Evolutionary conservation across 1,140 invertebrate species (phyloP), one percentile per base, ranked within the genome.

Genomic region (Pseudomyrmex pallidus): DNA sequence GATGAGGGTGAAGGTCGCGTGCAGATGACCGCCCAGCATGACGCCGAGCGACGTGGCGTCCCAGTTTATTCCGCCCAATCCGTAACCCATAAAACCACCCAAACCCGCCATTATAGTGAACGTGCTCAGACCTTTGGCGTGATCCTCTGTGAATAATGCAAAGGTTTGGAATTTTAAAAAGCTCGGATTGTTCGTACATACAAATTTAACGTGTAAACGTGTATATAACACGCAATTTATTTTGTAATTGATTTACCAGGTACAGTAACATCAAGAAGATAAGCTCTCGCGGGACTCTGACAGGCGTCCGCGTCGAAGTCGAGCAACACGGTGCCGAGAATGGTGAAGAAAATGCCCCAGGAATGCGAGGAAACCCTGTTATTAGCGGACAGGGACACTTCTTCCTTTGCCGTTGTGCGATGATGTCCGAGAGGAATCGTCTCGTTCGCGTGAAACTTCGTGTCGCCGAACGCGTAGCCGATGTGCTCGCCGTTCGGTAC

Each of bases 251-350:
- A 35, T 90, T 93, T 91, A 97, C 97, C 97, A 94, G 98, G 97
- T 85, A 98, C 93, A 57, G 97, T 98, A 15, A 99, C 97, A 91
- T 99, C 99, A 10, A 99, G 95, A 0, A 99, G 95, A 95, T 98
- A 99, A 54, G 98, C 98, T 86, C 98, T 95, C 0, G 98, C 96
- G 0, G 99, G 98, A 91, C 98, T 98, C 93, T 99, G 98, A 89
- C 98, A 99, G 48, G 98, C 98, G 92, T 99, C 98, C 1, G 98
- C 98, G 92, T 99, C 98, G 93, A 99, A 99, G 93, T 99, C 99
- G 44, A 99, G 94, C 10, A 99, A 94, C 46, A 99, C 98, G 0
- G 98, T 99, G 12, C 99, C 99, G 0, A 99, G 91, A 61, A 99
- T 96, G 0, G 98, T 99, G 88, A 99, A 98, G 88, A 99, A 96